phyloP scores from a whole-genome alignment of 2,113 vertebrate species.

The Spheniscus mendiculus region DNA sequence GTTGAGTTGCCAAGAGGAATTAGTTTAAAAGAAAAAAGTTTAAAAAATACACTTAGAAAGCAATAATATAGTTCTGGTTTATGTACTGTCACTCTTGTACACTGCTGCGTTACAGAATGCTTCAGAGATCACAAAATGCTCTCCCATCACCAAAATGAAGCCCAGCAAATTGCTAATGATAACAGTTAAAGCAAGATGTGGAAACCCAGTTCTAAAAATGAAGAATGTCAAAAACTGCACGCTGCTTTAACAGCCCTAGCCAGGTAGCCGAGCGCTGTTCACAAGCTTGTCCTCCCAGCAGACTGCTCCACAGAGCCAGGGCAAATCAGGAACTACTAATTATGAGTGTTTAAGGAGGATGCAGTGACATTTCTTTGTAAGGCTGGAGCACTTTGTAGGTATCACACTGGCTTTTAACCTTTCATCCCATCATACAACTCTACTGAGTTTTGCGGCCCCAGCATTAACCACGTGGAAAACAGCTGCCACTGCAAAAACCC shows the following conservation, averaged over 20 bases:
- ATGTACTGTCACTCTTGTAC: neutral
- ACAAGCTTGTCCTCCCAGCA: neutral
- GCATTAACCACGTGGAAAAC: neutral
- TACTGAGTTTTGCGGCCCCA: neutral
- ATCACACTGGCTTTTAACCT: constrained; percentile 7
- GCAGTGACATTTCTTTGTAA: neutral
- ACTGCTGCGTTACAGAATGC: neutral
- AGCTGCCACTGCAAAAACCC: neutral
- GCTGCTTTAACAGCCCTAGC: neutral
- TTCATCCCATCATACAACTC: neutral
- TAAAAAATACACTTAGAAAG: neutral
- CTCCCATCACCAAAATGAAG: neutral
- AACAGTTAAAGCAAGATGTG: neutral
- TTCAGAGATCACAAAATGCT: neutral
- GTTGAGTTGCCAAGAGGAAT: neutral
- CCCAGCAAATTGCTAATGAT: neutral
- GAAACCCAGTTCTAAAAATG: neutral
- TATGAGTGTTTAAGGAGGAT: neutral
- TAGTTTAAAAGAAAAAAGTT: neutral
- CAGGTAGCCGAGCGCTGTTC: neutral
- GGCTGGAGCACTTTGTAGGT: neutral
- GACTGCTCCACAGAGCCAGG: neutral
- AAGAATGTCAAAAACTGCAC: neutral
- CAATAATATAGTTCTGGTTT: neutral
- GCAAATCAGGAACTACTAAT: neutral